phyloP scores from a whole-genome alignment of 1,140 invertebrate genomes.

The Drosophila seguyi region DNA sequence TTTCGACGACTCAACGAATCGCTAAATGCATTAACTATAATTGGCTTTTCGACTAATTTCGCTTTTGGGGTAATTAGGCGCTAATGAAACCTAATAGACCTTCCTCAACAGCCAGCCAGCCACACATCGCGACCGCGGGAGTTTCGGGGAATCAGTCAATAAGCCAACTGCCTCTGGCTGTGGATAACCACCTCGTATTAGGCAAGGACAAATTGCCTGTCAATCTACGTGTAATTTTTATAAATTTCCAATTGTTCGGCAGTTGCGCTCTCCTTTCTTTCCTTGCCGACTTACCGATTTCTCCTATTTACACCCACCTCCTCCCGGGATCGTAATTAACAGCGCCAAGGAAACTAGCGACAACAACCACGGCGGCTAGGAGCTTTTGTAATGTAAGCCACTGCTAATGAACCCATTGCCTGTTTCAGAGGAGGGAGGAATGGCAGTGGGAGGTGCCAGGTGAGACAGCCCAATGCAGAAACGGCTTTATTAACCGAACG shows the following conservation, averaged over 20 bases:
- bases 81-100: slow-evolving; percentile 73
- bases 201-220: slow-evolving; percentile 79
- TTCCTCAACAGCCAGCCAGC: slow-evolving; percentile 23
- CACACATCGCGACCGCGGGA: slow-evolving; percentile 52
- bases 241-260: slow-evolving; percentile 69
- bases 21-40: slow-evolving; percentile 79
- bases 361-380: slow-evolving; percentile 17
- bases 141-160: slow-evolving; percentile 58
- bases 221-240: slow-evolving; percentile 83
- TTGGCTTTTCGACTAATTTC: slow-evolving; percentile 75
- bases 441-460: slow-evolving; percentile 15
- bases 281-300: background rate
- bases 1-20: slow-evolving; percentile 13
- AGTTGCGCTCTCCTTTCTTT: slow-evolving; percentile 17
- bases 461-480: slow-evolving; percentile 66
- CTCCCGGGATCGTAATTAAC: slow-evolving; percentile 70
- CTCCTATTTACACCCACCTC: background rate
- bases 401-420: slow-evolving; percentile 75
- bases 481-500: slow-evolving; percentile 75
- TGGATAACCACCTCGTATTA: slow-evolving; percentile 66
- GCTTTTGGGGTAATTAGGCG: slow-evolving; percentile 76
- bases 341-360: slow-evolving; percentile 59
- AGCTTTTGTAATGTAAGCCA: slow-evolving; percentile 60
- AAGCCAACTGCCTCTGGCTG: slow-evolving; percentile 45
- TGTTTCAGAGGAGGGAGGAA: slow-evolving; percentile 1